These are phyloP conservation scores for Argynnis bischoffii DNA, from an alignment of 2,888 invertebrate species.

Conservation along the genomic window DNA sequence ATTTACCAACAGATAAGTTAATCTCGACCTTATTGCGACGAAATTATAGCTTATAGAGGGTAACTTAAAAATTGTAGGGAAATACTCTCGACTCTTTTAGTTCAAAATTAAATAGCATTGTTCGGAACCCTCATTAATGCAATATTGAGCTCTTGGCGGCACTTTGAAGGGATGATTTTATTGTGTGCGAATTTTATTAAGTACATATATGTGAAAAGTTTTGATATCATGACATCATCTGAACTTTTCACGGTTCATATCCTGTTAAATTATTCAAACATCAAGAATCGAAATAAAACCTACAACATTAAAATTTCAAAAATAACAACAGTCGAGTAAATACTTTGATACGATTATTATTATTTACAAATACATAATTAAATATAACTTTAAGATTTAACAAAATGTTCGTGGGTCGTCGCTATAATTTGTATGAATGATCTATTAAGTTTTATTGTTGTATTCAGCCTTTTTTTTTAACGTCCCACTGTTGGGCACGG, in stretches of 20 bases:
- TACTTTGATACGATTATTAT: no score
- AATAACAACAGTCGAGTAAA: no score
- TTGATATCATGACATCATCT: constrained; percentile 34
- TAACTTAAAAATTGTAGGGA: constrained; percentile 41
- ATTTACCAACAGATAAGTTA: constrained; percentile 33
- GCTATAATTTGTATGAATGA: neutral
- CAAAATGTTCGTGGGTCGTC: no score
- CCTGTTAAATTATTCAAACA: neutral
- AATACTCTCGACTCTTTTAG: constrained; percentile 65
- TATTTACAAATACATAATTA: no score
- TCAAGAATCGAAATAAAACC: neutral
- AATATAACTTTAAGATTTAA: no score
- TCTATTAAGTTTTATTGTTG: no score
- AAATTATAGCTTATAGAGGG: constrained; percentile 33
- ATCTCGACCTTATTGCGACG: constrained; percentile 47
- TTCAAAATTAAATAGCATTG: constrained; percentile 79
- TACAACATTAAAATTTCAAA: no score
- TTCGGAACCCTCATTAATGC: constrained; percentile 74
- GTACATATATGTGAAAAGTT: constrained; percentile 43
- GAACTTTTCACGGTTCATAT: constrained; percentile 25
- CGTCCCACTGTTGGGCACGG: no score
- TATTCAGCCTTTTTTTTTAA: no score
- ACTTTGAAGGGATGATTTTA: constrained; percentile 64
- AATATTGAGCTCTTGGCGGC: constrained; percentile 68
- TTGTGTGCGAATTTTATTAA: constrained; percentile 74